A percentile compares a stretch with the other conserved stretches of the same genome.
Conservation (phyloP, 2,797 vertebrate genomes). For the Melanotaenia pygmaea region DNA sequence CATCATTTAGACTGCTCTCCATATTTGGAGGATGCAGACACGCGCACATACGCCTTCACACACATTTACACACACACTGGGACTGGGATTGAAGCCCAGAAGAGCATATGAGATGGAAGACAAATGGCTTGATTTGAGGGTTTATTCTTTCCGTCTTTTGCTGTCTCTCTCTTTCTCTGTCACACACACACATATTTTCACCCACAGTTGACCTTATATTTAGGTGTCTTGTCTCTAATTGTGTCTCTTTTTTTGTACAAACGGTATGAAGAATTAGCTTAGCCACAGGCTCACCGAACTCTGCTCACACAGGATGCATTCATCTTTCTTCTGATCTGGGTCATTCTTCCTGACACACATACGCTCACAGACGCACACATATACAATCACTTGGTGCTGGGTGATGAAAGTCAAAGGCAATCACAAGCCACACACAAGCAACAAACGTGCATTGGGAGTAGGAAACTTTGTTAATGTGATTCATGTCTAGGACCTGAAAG, state of each 20-base stretch:
- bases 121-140: conserved; percentile 71
- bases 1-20: conserved; percentile 70
- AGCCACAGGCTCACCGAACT: conserved; percentile 29
- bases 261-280: conserved; percentile 26
- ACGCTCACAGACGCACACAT: not conserved
- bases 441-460: conserved; percentile 35
- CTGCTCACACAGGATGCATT: conserved; percentile 38
- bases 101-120: conserved; percentile 74
- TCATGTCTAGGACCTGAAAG: conserved; percentile 29
- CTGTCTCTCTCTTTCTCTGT: not conserved
- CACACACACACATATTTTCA: not conserved
- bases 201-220: conserved; percentile 17
- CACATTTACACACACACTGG: conserved; percentile 23
- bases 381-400: conserved; percentile 43
- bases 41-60: conserved; percentile 19
- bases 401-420: conserved; percentile 80
- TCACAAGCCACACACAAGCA: conserved; percentile 63
- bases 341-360: conserved; percentile 51
- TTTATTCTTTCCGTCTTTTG: conserved; percentile 27
- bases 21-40: conserved; percentile 49
- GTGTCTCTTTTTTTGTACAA: conserved; percentile 33
- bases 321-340: conserved; percentile 67
- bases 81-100: conserved; percentile 73
- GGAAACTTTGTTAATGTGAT: conserved; percentile 43
- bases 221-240: conserved; percentile 19